phyloP scores from a whole-genome alignment of 2,113 vertebrate species.

The rabbit (Oryctolagus cuniculus) region mOryCun1.1 NC_091453.1:121944001-121944500 shows the following conservation, averaged over 20 bases:
- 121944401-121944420: background rate
- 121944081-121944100: too few relatives aligned
- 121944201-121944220: background rate
- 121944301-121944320: background rate
- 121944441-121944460: background rate
- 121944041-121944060: too few relatives aligned
- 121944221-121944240: background rate
- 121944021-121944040: too few relatives aligned
- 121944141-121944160: background rate
- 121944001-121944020: too few relatives aligned
- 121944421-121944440: background rate
- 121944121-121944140: background rate
- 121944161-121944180: background rate
- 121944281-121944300: slow-evolving; percentile 34
- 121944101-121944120: too few relatives aligned
- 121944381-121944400: background rate
- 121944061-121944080: too few relatives aligned
- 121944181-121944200: background rate
- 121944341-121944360: background rate
- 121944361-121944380: background rate
- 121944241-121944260: background rate
- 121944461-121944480: background rate
- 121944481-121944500: background rate
- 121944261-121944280: background rate
- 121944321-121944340: background rate